Evolutionary conservation across 2,113 vertebrate species (phyloP), one percentile per base, ranked within the genome.

Genomic region (Centropus bengalensis): DNA sequence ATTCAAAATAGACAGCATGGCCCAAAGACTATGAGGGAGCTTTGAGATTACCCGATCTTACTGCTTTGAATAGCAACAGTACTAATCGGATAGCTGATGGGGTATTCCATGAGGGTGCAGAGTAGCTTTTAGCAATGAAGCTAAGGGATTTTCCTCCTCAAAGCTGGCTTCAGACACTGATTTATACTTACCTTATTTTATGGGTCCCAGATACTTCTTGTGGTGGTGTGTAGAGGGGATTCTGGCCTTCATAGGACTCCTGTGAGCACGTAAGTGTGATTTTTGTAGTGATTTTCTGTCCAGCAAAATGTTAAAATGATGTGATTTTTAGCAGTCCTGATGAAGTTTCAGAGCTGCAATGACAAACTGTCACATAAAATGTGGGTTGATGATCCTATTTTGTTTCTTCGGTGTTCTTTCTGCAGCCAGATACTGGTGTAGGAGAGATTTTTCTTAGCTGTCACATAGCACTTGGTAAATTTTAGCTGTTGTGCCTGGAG

Each of bases 201-300:
- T 6, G 7, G 14, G 17, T 15, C 12, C 27, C 23, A 70, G 13
- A 33, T 14, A 80, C 4, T 4, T 20, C 26, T 44, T 30, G 13
- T 28, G n/a, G 19, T 0, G 1, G 4, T 1, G 7, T 55, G 21
- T 32, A 30, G 7, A 1, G 4, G 23, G 23, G 54, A 7, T 18
- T 4, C 38, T 75, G 27, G 14, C 6, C 58, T 62, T 67, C 75
- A 7, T 33, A 38, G 13, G 12, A 54, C 15, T 52, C 4, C 32
- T 66, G 14, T 47, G 38, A 73, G 5, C 42, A 52, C 60, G 70
- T 51, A 5, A 44, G 42, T 22, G 36, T 36, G 36, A 36, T 36
- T 36, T 36, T 33, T 52, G 16, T 9, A 22, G 9, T 38, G 17
- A 42, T 47, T n/a, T 66, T 4, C 7, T 74, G 9, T 13, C 26